phyloP scores from a whole-genome alignment of 2,113 vertebrate species.

The Petromus typicus region DNA sequence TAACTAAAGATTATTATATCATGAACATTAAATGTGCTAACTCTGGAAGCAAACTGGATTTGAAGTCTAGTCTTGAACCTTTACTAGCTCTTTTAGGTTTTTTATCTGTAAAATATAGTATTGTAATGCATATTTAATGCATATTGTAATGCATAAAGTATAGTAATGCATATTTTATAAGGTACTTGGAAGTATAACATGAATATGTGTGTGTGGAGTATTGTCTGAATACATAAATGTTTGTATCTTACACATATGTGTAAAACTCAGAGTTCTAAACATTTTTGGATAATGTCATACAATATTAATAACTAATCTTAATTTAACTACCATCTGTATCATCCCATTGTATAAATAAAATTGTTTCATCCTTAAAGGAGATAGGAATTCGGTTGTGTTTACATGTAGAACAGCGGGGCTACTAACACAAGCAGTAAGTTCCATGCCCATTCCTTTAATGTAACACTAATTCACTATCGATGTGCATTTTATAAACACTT shows the following conservation, averaged over 20 bases:
- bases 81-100: not conserved
- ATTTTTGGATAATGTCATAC: constrained; percentile 9
- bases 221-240: not conserved
- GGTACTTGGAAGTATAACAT: not conserved
- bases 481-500: not conserved
- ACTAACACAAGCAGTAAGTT: not conserved
- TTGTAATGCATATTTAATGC: not conserved
- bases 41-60: not conserved
- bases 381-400: not conserved
- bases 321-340: not conserved
- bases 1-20: not conserved
- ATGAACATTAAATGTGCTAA: not conserved
- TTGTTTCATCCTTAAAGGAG: not conserved
- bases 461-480: not conserved
- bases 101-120: not conserved
- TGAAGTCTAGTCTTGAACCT: not conserved
- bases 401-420: not conserved
- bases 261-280: not conserved
- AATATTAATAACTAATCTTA: not conserved
- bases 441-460: not conserved
- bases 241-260: not conserved
- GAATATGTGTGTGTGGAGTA: not conserved
- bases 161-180: not conserved
- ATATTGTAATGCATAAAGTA: too few relatives aligned
- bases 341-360: not conserved